Conservation (phyloP, 2,797 vertebrate species). For the Perodicticus potto region DNA sequence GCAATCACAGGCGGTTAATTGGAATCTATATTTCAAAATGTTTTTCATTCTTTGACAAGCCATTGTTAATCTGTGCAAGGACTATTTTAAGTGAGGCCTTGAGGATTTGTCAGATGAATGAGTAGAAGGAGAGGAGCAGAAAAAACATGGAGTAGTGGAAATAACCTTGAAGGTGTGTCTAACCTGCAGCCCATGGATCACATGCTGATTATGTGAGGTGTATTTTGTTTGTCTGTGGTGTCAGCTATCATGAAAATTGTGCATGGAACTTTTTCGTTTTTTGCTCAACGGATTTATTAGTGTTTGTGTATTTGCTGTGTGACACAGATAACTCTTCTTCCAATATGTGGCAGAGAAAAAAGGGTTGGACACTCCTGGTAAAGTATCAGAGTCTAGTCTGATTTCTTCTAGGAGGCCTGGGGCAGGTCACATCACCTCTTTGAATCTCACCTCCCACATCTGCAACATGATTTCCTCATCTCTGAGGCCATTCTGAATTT, state of each 20-base stretch:
- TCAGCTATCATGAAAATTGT: too few relatives aligned
- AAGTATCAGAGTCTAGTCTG: not conserved
- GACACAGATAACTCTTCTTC: too few relatives aligned
- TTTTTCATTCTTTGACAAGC: constrained; percentile 6
- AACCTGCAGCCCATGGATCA: too few relatives aligned
- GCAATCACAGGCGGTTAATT: constrained; percentile 5
- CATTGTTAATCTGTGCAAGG: constrained; percentile 9
- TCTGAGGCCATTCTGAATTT: not conserved
- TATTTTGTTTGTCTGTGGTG: too few relatives aligned
- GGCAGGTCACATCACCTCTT: not conserved
- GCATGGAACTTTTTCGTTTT: too few relatives aligned
- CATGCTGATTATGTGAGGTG: too few relatives aligned
- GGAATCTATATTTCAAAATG: constrained; percentile 14
- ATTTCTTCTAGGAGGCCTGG: not conserved
- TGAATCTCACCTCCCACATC: not conserved
- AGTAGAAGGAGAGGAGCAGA: not conserved
- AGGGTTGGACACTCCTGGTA: too few relatives aligned
- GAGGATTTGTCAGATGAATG: constrained; percentile 17
- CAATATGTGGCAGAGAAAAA: too few relatives aligned
- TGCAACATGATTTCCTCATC: not conserved
- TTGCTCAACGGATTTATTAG: too few relatives aligned
- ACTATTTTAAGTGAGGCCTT: not conserved
- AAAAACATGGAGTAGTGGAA: not conserved
- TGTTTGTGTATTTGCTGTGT: too few relatives aligned
- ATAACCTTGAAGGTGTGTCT: not conserved